These are phyloP conservation scores for Parus major DNA, from an alignment of 2,113 vertebrate species.

Conservation along the genomic window DNA sequence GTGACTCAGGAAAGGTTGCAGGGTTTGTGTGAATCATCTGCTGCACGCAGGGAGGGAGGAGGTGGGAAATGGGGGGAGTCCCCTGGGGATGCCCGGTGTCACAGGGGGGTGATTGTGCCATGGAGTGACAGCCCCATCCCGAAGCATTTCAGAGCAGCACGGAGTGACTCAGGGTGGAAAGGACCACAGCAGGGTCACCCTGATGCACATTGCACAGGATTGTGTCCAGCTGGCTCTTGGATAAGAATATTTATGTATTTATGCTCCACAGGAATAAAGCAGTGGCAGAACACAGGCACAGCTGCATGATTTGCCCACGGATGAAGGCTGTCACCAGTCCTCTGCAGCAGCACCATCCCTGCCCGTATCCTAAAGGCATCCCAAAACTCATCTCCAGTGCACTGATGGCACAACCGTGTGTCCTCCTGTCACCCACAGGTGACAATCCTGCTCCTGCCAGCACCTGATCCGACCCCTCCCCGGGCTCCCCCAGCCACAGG, in stretches of 20 bases:
- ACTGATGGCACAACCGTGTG: accelerated
- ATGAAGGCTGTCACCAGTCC: accelerated
- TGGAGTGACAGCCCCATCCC: neutral
- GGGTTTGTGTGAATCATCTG: conserved; percentile 19
- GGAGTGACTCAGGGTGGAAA: neutral
- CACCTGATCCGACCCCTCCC: accelerated
- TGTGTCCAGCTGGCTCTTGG: neutral
- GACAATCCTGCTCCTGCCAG: neutral
- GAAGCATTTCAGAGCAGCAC: neutral
- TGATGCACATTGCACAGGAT: neutral
- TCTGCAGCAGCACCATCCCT: neutral
- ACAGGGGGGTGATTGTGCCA: accelerated
- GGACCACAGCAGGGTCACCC: neutral
- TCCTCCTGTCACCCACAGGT: neutral
- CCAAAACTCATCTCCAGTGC: neutral
- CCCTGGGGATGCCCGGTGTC: neutral
- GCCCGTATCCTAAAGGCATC: neutral
- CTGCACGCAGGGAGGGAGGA: neutral
- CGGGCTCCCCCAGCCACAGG: neutral
- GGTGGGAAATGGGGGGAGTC: neutral
- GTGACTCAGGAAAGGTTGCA: neutral
- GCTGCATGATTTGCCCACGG: accelerated
- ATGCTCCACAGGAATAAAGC: accelerated
- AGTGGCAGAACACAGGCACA: neutral
- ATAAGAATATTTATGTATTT: neutral